phyloP scores from a whole-genome alignment of 35 echinoderm and acorn worm species.

The Anneissia japonica region DNA sequence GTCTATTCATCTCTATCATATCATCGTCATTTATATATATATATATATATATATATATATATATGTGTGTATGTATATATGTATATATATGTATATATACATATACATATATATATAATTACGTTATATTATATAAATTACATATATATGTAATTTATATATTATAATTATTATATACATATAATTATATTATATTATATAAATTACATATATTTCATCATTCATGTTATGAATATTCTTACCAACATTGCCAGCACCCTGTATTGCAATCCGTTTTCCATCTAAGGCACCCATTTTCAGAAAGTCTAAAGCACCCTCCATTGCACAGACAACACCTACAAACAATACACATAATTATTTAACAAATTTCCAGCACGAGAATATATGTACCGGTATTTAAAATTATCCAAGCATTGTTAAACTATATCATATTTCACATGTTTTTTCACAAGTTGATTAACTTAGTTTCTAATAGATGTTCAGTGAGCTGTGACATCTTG shows the following conservation, averaged over 20 bases:
- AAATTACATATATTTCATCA: neutral
- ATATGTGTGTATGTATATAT: too few species aligned
- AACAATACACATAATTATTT: neutral
- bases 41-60: too few species aligned
- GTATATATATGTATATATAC: too few species aligned
- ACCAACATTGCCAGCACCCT: constrained; percentile 87
- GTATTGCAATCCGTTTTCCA: constrained; percentile 62
- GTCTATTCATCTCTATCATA: too few species aligned
- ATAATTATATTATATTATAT: too few species aligned
- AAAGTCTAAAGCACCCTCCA: constrained; percentile 82
- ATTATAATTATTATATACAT: too few species aligned
- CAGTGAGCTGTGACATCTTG: too few species aligned
- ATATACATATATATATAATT: too few species aligned
- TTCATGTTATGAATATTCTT: constrained; percentile 16
- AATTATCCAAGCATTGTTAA: neutral
- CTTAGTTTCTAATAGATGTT: too few species aligned
- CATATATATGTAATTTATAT: too few species aligned
- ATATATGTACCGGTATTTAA: neutral
- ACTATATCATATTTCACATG: neutral
- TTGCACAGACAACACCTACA: constrained; percentile 85
- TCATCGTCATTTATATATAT: too few species aligned
- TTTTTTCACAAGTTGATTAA: neutral
- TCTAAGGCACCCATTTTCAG: constrained; percentile 52
- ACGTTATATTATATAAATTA: too few species aligned
- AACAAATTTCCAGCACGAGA: neutral